These are phyloP conservation scores for Phymorhynchus buccinoides DNA, from an alignment of 1,140 invertebrate genomes.

Conservation along the genomic window DNA sequence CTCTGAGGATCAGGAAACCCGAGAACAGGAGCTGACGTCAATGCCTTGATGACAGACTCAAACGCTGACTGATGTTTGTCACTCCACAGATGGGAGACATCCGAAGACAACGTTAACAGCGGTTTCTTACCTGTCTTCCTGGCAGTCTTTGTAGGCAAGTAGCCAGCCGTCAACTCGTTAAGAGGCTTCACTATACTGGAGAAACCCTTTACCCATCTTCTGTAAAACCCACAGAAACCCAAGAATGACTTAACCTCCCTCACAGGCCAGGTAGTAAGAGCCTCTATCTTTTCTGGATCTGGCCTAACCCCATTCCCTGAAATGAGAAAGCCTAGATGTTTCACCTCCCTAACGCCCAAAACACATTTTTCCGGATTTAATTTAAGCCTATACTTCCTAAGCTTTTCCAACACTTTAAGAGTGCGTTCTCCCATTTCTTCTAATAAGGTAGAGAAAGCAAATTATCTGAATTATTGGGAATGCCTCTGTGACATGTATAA, in stretches of 20 bases:
- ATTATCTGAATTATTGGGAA: too few relatives aligned
- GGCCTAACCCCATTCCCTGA: too few relatives aligned
- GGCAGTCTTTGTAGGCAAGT: background rate
- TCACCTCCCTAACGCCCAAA: background rate
- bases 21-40: constrained; percentile 45
- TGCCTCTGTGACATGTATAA: too few relatives aligned
- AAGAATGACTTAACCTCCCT: constrained; percentile 10
- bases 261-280: constrained; percentile 11
- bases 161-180: constrained; percentile 9
- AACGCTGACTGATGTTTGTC: constrained; percentile 1
- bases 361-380: constrained; percentile 3
- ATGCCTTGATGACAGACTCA: background rate
- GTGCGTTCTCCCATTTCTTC: constrained; percentile 2
- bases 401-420: background rate
- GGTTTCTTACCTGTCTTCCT: background rate
- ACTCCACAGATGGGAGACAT: constrained; percentile 5
- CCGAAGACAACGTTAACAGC: constrained; percentile 13
- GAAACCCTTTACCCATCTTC: background rate
- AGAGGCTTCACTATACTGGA: background rate
- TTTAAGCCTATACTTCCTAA: constrained; percentile 10
- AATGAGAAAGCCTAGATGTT: background rate
- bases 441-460: too few relatives aligned
- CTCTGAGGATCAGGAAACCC: constrained; percentile 45
- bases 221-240: background rate
- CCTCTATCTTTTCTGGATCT: background rate